These are phyloP conservation scores for Corythaeola cristata DNA, from an alignment of 2,113 vertebrate genomes.

Conservation along the genomic window DNA sequence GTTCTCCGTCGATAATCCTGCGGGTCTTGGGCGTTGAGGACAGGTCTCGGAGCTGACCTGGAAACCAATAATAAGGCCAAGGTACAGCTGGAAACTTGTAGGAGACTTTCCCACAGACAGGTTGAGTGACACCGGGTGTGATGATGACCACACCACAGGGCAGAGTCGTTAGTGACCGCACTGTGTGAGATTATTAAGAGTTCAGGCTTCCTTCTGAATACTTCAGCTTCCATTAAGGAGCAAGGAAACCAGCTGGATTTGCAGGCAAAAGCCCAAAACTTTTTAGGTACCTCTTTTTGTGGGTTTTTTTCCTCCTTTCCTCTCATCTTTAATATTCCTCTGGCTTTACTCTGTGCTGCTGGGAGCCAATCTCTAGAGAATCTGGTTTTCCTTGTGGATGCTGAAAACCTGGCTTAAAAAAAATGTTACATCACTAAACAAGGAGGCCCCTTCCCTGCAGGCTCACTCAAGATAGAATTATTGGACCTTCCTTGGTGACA, in stretches of 20 bases:
- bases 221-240: neutral
- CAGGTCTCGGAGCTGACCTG: neutral
- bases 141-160: neutral
- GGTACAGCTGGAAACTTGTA: neutral
- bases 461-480: neutral
- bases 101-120: neutral
- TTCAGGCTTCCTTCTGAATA: neutral
- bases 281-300: too few relatives aligned
- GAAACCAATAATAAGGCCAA: neutral
- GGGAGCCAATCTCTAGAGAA: neutral
- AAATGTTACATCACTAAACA: too few relatives aligned
- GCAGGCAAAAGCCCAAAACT: neutral
- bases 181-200: neutral
- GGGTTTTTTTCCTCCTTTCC: too few relatives aligned
- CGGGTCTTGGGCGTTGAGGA: neutral
- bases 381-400: neutral
- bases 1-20: rapidly evolving
- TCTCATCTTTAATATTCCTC: neutral
- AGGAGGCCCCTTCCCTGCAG: neutral
- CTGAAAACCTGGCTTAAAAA: neutral
- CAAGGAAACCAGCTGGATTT: neutral
- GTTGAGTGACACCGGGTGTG: rapidly evolving
- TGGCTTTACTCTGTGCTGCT: neutral
- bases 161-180: rapidly evolving
- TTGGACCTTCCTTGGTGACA: neutral